phyloP scores from a whole-genome alignment of 2,113 vertebrate species.

The Bubo bubo region DNA sequence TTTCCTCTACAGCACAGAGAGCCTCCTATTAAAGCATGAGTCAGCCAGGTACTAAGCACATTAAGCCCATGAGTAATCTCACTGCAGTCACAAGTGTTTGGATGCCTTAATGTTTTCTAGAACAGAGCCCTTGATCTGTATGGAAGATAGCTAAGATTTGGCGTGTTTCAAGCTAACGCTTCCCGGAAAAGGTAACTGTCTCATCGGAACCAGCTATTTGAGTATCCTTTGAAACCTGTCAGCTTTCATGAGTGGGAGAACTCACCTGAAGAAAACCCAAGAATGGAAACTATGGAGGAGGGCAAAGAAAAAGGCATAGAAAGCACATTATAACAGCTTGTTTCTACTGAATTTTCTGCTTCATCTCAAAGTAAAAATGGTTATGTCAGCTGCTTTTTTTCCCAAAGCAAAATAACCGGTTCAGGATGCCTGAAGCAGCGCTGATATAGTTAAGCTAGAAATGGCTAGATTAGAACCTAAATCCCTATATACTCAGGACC shows the following conservation, averaged over 20 bases:
- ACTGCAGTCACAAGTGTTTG: not conserved
- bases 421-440: not conserved
- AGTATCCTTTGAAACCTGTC: not conserved
- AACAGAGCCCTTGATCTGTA: not conserved
- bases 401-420: not conserved
- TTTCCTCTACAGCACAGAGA: not conserved
- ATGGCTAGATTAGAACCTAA: not conserved
- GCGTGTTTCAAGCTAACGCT: not conserved
- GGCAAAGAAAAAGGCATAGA: not conserved
- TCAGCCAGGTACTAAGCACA: slow-evolving; percentile 31
- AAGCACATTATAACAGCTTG: not conserved
- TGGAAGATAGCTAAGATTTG: not conserved
- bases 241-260: not conserved
- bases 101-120: not conserved
- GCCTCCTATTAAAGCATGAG: not conserved
- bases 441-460: not conserved
- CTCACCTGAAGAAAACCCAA: not conserved
- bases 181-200: not conserved
- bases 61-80: slow-evolving; percentile 24
- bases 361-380: not conserved
- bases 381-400: not conserved
- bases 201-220: not conserved
- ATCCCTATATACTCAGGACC: not conserved
- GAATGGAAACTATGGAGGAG: not conserved
- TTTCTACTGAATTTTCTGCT: not conserved